Base-by-base conservation (phyloP, 92 coral and sea anemone genomes). In the Montipora capitata region DNA sequence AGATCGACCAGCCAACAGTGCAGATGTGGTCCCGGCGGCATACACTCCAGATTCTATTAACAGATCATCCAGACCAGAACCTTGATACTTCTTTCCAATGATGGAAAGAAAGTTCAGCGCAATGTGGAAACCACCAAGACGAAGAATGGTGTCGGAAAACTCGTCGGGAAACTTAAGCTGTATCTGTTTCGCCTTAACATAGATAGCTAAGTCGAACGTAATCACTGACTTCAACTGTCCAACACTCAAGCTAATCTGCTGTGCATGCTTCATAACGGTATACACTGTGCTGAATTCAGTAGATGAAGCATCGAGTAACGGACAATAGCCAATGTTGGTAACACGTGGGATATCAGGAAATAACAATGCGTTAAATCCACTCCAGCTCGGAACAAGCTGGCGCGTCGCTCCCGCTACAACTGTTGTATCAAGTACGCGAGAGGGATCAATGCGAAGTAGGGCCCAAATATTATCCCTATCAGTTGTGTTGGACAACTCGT, bases 201-300 rank as follows among this genome's bases (percentile, higher is more conserved):
- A 92, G 68, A 88, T 88, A 20, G 91, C 92, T 14, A 88, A 88
- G 72, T 89, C 93, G 57, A 92, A 88, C 3, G 88, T 92, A 3
- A 92, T 80, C 2, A 88, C 93, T 3, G 86, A 42, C 35, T 88
- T 84, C 65, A 15, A 40, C 84, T 92, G 90, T 79, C 88, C 90
- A 20, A 92, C 43, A 14, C 12, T 79, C 27, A 18, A n/a, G 68
- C 81, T 72, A 1, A 92, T 73, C 76, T 77, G 45, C 85, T 92
- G 75, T 38, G 84, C 92, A 79, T 93, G 90, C 58, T 90, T 93
- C 92, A 93, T 48, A 43, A 90, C 92, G 1, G 92, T 90, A 83
- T 82, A 93, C 18, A 93, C 76, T 27, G 94, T 94, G 81, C 92
- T 90, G 85, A 87, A 83, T 57, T 93, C 94, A 18, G 92, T 79